Evolutionary conservation across 2,888 invertebrate species (phyloP), one percentile per base, ranked within the genome.

Genomic region (Kuschelorhynchus macadamiae): DNA sequence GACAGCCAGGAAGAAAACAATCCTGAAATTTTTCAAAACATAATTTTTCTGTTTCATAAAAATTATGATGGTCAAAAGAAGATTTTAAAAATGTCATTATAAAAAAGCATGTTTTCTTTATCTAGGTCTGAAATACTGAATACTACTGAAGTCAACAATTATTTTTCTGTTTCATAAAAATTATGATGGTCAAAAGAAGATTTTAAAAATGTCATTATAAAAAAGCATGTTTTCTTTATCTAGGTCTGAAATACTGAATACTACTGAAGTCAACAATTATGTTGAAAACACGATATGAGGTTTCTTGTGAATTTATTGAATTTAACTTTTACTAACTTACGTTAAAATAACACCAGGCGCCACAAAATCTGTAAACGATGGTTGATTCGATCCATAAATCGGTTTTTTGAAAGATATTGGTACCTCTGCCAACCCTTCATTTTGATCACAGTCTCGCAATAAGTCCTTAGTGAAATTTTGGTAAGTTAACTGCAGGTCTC

Each of bases 1-100:
- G 7, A 97, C 96, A 53, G 97, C 96, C 86, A 97, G 88, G 89
- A 97, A 96, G 88, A 96, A 97, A 1, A 96, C 96, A 83, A 97
- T 96, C 41, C 96, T 97, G 85, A 52, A 85, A 82, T n/a, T n/a
- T n/a, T n/a, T n/a, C n/a, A n/a, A n/a, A n/a, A n/a, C n/a, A n/a
- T n/a, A n/a, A n/a, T n/a, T n/a, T n/a, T n/a, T n/a, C n/a, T n/a
- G n/a, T n/a, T n/a, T n/a, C n/a, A n/a, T n/a, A n/a, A n/a, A n/a
- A n/a, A n/a, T n/a, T n/a, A n/a, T n/a, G n/a, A n/a, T n/a, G n/a
- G n/a, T n/a, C n/a, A n/a, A 71, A 52, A 67, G 73, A 56, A 36
- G 17, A 49, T 8, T 3, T 5, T 52, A 30, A 9, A 30, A 9
- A 21, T 47, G n/a, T 4, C 8, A 4, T 33, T 53, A 36, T 56